phyloP scores from a whole-genome alignment of 2,113 vertebrate genomes.

The Cheilinus undulatus region DNA sequence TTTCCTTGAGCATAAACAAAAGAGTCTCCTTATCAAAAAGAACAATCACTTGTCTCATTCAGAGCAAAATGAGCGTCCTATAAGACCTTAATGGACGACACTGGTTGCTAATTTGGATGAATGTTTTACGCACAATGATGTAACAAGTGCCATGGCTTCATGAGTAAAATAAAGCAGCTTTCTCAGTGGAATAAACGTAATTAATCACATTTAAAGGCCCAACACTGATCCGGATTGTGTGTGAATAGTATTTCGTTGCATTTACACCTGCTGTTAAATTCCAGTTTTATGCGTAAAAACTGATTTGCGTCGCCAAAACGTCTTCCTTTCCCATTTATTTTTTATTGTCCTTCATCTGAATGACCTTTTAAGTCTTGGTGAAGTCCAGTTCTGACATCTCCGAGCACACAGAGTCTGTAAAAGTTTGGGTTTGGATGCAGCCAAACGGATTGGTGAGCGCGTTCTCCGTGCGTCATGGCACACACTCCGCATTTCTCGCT shows the following conservation, averaged over 20 bases:
- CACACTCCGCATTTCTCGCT: constrained; percentile 14
- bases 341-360: constrained; percentile 15
- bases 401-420: constrained; percentile 13
- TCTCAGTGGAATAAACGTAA: background rate
- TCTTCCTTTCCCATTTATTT: background rate
- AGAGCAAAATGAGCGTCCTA: background rate
- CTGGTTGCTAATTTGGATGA: background rate
- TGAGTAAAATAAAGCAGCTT: background rate
- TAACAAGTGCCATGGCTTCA: constrained; percentile 7
- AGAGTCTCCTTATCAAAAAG: background rate
- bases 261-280: constrained; percentile 55
- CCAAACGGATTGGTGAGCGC: constrained; percentile 21
- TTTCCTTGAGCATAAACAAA: background rate
- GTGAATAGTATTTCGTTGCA: constrained; percentile 30
- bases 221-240: constrained; percentile 58
- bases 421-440: constrained; percentile 18
- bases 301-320: constrained; percentile 20
- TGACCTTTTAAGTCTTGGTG: background rate
- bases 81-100: background rate
- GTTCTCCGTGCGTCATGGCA: constrained; percentile 10
- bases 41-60: background rate
- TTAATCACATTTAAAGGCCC: background rate
- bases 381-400: constrained; percentile 42
- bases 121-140: background rate
- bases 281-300: constrained; percentile 40